Percentiles rank a stretch among this genome's conserved stretches.
These are phyloP conservation scores for Ceratitis capitata DNA, from an alignment of 1,140 invertebrate genomes.

Conservation along the genomic window DNA sequence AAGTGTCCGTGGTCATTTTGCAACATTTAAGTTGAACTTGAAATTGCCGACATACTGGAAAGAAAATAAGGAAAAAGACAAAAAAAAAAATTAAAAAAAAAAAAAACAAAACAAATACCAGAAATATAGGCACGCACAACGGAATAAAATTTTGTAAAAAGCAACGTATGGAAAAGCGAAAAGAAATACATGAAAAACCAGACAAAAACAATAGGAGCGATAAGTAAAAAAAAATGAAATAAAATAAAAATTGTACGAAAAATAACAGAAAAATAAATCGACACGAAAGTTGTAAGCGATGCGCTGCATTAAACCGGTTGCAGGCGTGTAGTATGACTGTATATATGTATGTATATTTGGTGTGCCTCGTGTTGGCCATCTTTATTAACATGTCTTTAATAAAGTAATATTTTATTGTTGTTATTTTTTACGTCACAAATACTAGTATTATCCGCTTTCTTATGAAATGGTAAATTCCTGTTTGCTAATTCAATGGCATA, in stretches of 20 bases:
- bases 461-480: not conserved
- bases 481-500: not conserved
- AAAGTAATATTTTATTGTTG: not conserved
- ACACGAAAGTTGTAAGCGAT: not conserved
- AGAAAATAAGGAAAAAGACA: slow-evolving; percentile 7
- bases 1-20: slow-evolving; percentile 11
- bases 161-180: not conserved
- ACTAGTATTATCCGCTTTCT: not conserved
- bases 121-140: not conserved
- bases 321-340: no score
- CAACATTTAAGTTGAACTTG: slow-evolving; percentile 13
- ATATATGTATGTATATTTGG: no score
- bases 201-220: not conserved
- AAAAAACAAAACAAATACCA: not conserved
- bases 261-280: not conserved
- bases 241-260: not conserved
- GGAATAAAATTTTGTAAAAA: not conserved
- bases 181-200: no score
- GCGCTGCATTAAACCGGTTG: not conserved
- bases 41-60: not conserved
- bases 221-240: not conserved
- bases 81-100: no score
- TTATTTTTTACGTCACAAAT: not conserved
- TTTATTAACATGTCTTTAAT: not conserved
- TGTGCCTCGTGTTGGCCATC: not conserved